These are phyloP conservation scores for Furcula furcula DNA, from an alignment of 2,888 invertebrate genomes.

Conservation along the genomic window DNA sequence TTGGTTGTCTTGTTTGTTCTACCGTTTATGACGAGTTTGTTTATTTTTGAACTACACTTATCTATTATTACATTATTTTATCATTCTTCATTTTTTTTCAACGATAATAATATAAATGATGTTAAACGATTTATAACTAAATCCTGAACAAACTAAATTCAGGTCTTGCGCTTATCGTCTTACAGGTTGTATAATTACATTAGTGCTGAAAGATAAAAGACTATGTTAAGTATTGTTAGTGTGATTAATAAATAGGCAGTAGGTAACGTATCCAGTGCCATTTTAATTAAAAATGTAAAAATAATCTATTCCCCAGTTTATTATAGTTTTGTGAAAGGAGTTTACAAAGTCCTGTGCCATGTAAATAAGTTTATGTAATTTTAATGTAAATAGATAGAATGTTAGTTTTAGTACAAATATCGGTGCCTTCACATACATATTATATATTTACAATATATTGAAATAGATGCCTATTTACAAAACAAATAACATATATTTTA, in stretches of 20 bases:
- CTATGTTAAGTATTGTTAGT: slow-evolving; percentile 19
- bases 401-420: slow-evolving; percentile 47
- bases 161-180: no score
- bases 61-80: no score
- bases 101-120: no score
- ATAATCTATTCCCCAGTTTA: slow-evolving; percentile 14
- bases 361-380: slow-evolving; percentile 52
- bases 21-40: no score
- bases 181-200: no score
- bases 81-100: no score
- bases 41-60: no score
- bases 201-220: no score
- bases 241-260: slow-evolving; percentile 27
- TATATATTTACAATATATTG: slow-evolving; percentile 16
- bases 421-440: slow-evolving; percentile 45
- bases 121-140: no score
- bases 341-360: slow-evolving; percentile 70
- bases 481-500: slow-evolving; percentile 28
- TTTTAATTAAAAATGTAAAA: slow-evolving; percentile 43
- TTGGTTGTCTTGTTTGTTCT: no score
- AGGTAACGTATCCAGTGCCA: slow-evolving; percentile 51
- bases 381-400: slow-evolving; percentile 24
- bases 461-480: slow-evolving; percentile 33
- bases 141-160: no score
- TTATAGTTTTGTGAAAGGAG: slow-evolving; percentile 21